Evolutionary conservation across 2,797 vertebrate species (phyloP), one percentile per base, ranked within the genome.

Genomic region (Pangasius mekongensis): DNA sequence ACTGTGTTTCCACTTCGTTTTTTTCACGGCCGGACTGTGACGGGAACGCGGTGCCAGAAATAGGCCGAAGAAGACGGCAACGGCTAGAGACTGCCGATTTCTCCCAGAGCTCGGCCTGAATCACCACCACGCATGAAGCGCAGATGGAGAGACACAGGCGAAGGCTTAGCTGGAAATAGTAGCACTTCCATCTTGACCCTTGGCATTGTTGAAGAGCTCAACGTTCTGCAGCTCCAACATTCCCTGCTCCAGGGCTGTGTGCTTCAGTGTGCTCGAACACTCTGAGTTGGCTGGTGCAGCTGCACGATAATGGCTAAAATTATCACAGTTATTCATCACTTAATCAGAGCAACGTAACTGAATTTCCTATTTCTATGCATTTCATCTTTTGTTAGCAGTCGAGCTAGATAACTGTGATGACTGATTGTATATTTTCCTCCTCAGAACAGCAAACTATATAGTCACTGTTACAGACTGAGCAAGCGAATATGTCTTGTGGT

Each of bases 1-100:
- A 95, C 95, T 95, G 95, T 95, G 95, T 96, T 97, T 96, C 96
- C 96, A 96, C 95, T 89, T 89, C 92, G 92, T 92, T 94, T 93
- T 39, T 93, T 93, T 95, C 93, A 91, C 89, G 88, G 90, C 93
- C 93, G 93, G 94, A 93, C 93, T 88, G 92, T 92, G 94, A 94
- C 94, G 90, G 93, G 94, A 93, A 94, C 92, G 89, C 81, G 39
- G 88, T 36, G 87, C 94, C 94, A 92, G 93, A 95, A 96, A 97
- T 96, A 96, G 94, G 92, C 91, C 87, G 77, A 89, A 90, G 92
- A 88, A 89, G 92, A 92, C 89, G 92, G 93, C 92, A 94, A 93
- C 94, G 93, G 94, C 91, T 85, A 92, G 90, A 92, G 93, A 88
- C 91, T 86, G 92, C 93, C 93, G 92, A 93, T 92, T 95, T 93